Percentiles rank a stretch among this genome's conserved stretches.
Evolutionary conservation across 2,888 invertebrate species (phyloP).

Genomic region (Drosophila meridionalis): DNA sequence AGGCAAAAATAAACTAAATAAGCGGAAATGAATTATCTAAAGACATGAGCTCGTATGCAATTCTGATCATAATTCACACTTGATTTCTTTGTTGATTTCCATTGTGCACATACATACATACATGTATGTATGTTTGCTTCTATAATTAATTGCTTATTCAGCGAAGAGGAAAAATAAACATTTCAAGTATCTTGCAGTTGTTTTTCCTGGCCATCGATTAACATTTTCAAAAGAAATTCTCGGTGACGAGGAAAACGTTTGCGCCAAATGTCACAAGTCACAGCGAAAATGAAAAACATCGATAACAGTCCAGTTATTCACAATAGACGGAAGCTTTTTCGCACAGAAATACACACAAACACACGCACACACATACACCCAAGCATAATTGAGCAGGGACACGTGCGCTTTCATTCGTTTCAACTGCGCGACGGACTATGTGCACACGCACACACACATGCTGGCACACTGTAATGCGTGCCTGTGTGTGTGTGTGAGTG

Average conservation of each 20-base stretch:
- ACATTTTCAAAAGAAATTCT: constrained; percentile 41
- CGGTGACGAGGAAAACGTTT: constrained; percentile 35
- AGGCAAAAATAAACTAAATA: not conserved
- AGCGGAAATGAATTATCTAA: constrained; percentile 6
- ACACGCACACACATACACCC: not conserved
- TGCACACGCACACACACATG: constrained; percentile 9
- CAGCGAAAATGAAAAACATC: constrained; percentile 43
- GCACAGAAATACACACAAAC: constrained; percentile 33
- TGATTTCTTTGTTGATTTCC: constrained; percentile 8
- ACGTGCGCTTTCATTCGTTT: constrained; percentile 74
- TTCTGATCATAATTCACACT: constrained; percentile 10
- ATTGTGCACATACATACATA: not conserved
- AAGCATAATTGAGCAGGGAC: constrained; percentile 53
- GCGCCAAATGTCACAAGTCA: constrained; percentile 75
- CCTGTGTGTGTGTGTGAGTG: constrained; percentile 21
- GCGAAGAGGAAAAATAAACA: constrained; percentile 3
- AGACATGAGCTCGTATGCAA: not conserved
- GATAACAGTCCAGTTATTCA: constrained; percentile 71
- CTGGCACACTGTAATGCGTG: not conserved
- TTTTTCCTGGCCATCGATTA: constrained; percentile 48
- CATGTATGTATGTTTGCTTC: not conserved
- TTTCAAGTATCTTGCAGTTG: constrained; percentile 6
- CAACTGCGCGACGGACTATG: constrained; percentile 42
- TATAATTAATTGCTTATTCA: constrained; percentile 12
- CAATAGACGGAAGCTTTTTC: constrained; percentile 77